These are phyloP conservation scores for Perca fluviatilis DNA, from an alignment of 2,113 vertebrate genomes.

Conservation along the genomic window DNA sequence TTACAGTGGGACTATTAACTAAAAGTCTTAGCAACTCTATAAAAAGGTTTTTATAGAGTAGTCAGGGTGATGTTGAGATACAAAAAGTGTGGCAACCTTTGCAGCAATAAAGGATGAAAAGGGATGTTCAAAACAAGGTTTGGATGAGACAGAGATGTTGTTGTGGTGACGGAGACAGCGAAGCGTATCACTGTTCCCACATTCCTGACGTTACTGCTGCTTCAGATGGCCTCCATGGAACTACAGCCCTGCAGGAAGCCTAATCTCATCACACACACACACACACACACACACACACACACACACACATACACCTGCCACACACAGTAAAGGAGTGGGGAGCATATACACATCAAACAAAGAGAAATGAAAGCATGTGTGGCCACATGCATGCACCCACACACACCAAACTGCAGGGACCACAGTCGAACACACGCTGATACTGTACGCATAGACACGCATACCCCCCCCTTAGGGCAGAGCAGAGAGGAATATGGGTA, in stretches of 20 bases:
- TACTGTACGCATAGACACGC: slow-evolving; percentile 10
- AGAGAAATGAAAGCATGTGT: slow-evolving; percentile 33
- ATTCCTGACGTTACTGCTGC: slow-evolving; percentile 73
- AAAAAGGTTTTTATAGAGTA: slow-evolving; percentile 30
- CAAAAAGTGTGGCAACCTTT: slow-evolving; percentile 21
- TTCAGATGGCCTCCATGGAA: slow-evolving; percentile 70
- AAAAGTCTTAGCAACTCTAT: slow-evolving; percentile 37
- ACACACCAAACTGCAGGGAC: slow-evolving; percentile 20
- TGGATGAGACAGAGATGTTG: slow-evolving; percentile 44
- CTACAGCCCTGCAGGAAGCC: slow-evolving; percentile 53
- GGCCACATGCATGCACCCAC: slow-evolving; percentile 5
- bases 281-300: slow-evolving; percentile 33
- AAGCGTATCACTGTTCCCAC: slow-evolving; percentile 64
- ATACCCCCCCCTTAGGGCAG: slow-evolving; percentile 22
- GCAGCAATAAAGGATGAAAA: background rate
- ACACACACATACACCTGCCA: slow-evolving; percentile 13
- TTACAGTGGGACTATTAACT: slow-evolving; percentile 30
- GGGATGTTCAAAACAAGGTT: background rate
- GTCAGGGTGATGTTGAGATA: background rate
- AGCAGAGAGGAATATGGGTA: slow-evolving; percentile 49
- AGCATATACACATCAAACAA: background rate
- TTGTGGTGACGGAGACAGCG: slow-evolving; percentile 52
- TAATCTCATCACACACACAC: slow-evolving; percentile 73
- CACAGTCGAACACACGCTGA: slow-evolving; percentile 6
- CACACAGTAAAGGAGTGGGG: slow-evolving; percentile 35